phyloP scores from a whole-genome alignment of 2,113 vertebrate genomes.

The Marmota flaviventris region DNA sequence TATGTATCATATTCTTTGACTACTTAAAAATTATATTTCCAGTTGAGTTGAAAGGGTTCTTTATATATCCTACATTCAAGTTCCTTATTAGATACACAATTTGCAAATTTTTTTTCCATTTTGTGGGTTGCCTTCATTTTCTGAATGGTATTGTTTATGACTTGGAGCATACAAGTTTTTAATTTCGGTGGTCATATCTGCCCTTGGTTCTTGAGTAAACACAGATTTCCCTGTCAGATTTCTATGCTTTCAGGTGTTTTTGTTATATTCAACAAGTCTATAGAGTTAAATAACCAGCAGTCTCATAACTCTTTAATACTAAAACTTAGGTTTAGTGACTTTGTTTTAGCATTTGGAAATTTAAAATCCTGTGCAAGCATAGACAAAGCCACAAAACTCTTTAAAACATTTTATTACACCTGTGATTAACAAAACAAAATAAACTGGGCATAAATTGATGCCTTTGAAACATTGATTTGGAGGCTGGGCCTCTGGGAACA shows the following conservation, averaged over 20 bases:
- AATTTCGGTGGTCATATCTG: background rate
- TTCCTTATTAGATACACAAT: background rate
- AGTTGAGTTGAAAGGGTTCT: background rate
- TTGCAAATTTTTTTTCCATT: background rate
- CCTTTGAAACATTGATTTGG: background rate
- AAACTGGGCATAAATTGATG: background rate
- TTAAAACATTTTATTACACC: background rate
- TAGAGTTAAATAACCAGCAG: background rate
- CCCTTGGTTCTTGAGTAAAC: background rate
- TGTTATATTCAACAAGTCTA: background rate
- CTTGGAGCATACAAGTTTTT: background rate
- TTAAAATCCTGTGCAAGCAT: conserved; percentile 16
- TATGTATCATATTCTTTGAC: background rate
- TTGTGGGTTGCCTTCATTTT: background rate
- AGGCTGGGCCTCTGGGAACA: background rate
- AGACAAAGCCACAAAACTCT: background rate
- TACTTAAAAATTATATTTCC: background rate
- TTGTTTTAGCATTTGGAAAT: conserved; percentile 52
- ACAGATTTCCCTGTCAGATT: background rate
- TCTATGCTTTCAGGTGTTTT: background rate
- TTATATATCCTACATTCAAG: background rate
- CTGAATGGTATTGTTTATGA: background rate
- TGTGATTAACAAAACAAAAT: background rate
- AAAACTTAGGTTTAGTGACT: background rate
- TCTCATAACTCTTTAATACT: background rate